These are phyloP conservation scores for Bergia sp. DNA, from an alignment of 92 coral and sea anemone genomes.

Conservation along the genomic window DNA sequence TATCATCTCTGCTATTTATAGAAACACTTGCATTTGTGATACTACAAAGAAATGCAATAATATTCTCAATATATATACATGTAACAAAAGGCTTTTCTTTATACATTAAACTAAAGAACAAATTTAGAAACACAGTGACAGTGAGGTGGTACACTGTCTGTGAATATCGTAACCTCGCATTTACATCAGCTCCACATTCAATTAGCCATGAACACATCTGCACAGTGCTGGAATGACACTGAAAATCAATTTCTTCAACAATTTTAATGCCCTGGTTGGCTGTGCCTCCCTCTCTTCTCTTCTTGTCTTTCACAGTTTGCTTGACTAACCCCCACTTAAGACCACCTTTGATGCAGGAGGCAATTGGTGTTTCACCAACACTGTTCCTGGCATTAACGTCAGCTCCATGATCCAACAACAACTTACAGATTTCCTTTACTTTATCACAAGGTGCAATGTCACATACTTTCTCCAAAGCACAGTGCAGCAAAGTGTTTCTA, in stretches of 20 bases:
- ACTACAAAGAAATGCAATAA: constrained; percentile 1
- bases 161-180: not conserved
- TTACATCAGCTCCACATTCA: constrained; percentile 4
- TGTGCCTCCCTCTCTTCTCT: not conserved
- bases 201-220: constrained; percentile 18
- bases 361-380: not conserved
- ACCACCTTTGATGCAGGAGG: not conserved
- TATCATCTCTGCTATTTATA: constrained; percentile 20
- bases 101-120: not conserved
- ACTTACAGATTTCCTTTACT: not conserved
- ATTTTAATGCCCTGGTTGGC: not conserved
- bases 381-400: constrained; percentile 2
- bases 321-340: no score
- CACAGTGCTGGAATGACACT: not conserved
- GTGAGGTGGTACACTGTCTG: not conserved
- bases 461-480: not conserved
- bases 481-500: constrained; percentile 2
- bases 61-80: not conserved
- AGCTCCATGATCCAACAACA: constrained; percentile 6
- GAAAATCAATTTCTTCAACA: not conserved
- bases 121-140: not conserved
- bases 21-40: not conserved
- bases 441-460: not conserved
- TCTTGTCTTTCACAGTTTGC: not conserved
- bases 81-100: not conserved